A percentile compares a stretch with the other conserved stretches of the same genome.
Evolutionary conservation across 2,113 vertebrate genomes (phyloP).

Genomic region (Odontophorus gujanensis): DNA sequence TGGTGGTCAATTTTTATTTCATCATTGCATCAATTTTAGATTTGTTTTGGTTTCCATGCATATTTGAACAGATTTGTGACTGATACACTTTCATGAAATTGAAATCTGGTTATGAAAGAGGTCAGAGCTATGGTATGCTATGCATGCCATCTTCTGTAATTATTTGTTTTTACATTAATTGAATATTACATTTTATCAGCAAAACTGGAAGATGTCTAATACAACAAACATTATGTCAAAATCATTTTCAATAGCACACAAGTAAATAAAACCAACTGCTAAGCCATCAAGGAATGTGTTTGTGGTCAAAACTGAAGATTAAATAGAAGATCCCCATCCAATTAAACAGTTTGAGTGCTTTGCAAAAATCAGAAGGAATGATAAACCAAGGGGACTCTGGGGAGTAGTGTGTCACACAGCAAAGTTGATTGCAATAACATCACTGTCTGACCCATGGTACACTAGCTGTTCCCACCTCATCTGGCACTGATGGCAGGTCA

Average conservation of each 20-base stretch:
- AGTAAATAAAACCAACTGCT: neutral
- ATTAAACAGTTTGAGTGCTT: neutral
- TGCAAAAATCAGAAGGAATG: neutral
- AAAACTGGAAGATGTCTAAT: neutral
- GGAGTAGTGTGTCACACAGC: neutral
- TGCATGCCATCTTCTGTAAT: neutral
- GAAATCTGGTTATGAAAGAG: neutral
- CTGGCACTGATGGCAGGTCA: neutral
- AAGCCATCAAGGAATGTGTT: neutral
- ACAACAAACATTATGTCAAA: neutral
- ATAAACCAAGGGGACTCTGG: neutral
- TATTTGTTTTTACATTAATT: neutral
- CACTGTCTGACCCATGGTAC: neutral
- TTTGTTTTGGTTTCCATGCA: neutral
- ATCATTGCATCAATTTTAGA: neutral
- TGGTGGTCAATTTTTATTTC: neutral
- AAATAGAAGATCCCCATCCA: neutral
- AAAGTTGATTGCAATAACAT: neutral
- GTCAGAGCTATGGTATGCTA: neutral
- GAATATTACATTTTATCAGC: neutral
- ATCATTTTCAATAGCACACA: neutral
- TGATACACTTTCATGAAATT: neutral
- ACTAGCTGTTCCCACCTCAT: accelerated
- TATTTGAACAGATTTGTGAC: neutral
- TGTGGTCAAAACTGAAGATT: neutral